A percentile compares a stretch with the other conserved stretches of the same genome.
phyloP scores from a whole-genome alignment of 2,797 vertebrate species.

The Sphenopsis melanotis region DNA sequence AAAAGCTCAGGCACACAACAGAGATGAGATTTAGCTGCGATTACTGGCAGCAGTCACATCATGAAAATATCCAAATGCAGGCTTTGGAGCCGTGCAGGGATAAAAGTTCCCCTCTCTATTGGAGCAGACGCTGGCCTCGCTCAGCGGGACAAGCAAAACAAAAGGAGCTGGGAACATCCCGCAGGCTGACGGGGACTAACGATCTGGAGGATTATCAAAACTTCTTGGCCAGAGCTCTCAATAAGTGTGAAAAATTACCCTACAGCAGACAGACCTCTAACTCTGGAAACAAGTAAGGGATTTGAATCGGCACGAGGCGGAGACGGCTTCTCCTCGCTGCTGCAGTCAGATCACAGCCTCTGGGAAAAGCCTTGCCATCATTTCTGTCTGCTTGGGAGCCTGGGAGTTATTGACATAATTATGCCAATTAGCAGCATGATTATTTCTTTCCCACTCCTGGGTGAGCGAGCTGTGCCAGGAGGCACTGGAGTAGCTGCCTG shows the following conservation, averaged over 20 bases:
- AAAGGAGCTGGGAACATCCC: background rate
- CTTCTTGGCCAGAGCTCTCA: conserved; percentile 10
- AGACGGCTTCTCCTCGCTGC: accelerated
- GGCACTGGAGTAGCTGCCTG: background rate
- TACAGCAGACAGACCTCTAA: background rate
- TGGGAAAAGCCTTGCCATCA: background rate
- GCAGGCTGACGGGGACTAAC: background rate
- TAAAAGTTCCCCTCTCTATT: background rate
- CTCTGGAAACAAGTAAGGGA: background rate
- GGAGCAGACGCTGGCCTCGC: background rate
- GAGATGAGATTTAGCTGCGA: background rate
- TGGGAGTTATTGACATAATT: conserved; percentile 37
- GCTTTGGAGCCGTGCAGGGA: background rate
- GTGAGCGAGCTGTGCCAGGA: background rate
- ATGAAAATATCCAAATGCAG: background rate
- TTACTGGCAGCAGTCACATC: background rate
- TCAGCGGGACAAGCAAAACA: conserved; percentile 13
- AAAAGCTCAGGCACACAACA: background rate
- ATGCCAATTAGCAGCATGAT: conserved; percentile 41
- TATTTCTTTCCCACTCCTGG: background rate
- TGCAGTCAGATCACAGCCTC: background rate
- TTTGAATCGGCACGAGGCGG: accelerated
- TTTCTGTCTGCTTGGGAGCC: background rate
- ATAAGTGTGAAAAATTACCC: background rate
- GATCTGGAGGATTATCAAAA: conserved; percentile 4